Base-by-base conservation (phyloP, 1,140 invertebrate genomes). In the Papilio helenus region DNA sequence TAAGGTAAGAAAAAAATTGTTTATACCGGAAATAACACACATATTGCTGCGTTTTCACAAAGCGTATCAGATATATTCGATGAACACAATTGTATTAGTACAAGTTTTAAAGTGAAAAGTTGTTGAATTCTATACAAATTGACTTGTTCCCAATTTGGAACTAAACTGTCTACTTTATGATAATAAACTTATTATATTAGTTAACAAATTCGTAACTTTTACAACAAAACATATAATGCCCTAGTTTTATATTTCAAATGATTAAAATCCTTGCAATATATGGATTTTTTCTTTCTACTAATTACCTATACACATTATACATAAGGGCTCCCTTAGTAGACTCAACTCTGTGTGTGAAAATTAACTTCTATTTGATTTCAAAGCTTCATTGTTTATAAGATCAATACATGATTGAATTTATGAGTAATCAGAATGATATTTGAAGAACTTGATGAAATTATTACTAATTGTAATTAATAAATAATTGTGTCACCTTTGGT, bases 1-100 rank as follows among this genome's bases (percentile, higher is more conserved):
- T 12, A 99, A 99, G 97, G 99, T 99, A 96, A 95, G 93, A 90
- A 68, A 29, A 61, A 79, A 74, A 79, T 46, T 55, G 29, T 65
- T 29, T 68, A 68, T 68, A 68, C 61, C 61, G 61, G 61, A 68
- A 29, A 34, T 34, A 34, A 16, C 18, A 34, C 0, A 68, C 61
- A 16, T 68, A 68, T 68, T 12, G 26, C 7, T 65, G 10, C 23
- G 10, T 65, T 68, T 29, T 68, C 58, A 61, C 58, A 26, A 29
- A 68, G 61, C 14, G 26, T 14, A 68, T 16, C 26, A 80, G 49
- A 76, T 79, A 73, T 9, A 55, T 77, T 78, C n/a, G 16, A 79
- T 68, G 49, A 68, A 58, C 78, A 61, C 49, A 20, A 72, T 58
- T 61, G 3, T 18, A 2, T 61, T n/a, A 7, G n/a, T 55, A 55